Percentiles rank a stretch among this genome's conserved stretches.
Evolutionary conservation across 2,113 vertebrate species (phyloP).

Genomic region (Oxygymnocypris stewartii): DNA sequence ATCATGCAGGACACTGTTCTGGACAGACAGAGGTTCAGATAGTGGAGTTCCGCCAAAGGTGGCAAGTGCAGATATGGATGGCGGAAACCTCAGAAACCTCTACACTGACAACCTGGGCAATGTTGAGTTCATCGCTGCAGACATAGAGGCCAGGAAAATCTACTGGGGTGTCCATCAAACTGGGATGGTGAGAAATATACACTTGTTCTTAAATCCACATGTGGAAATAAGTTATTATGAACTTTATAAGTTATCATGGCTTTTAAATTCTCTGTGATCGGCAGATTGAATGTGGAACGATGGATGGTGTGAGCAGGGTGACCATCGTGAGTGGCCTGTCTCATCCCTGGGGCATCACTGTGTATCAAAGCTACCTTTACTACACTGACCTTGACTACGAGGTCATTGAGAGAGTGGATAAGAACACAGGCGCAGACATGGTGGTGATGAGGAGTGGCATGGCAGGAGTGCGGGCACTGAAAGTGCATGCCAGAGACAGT

Average conservation of each 20-base stretch:
- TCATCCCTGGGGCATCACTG: constrained; percentile 69
- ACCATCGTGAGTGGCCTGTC: constrained; percentile 69
- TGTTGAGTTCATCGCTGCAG: constrained; percentile 69
- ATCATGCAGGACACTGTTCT: constrained; percentile 70
- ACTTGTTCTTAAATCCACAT: background rate
- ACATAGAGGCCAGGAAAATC: constrained; percentile 67
- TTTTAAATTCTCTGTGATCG: background rate
- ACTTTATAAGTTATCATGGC: background rate
- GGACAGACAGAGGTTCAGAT: constrained; percentile 73
- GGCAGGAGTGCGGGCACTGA: constrained; percentile 66
- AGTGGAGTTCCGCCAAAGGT: constrained; percentile 74
- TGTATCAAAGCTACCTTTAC: constrained; percentile 72
- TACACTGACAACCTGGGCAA: constrained; percentile 67
- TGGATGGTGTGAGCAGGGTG: constrained; percentile 67
- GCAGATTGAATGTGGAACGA: constrained; percentile 74
- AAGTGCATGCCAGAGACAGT: constrained; percentile 76
- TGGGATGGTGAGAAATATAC: constrained; percentile 65
- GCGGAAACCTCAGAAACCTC: constrained; percentile 68
- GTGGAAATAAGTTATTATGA: background rate
- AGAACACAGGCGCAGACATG: constrained; percentile 68
- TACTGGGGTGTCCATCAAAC: constrained; percentile 72
- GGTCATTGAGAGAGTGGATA: constrained; percentile 76
- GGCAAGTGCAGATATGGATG: constrained; percentile 73
- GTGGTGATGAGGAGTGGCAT: constrained; percentile 73
- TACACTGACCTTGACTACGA: constrained; percentile 75